phyloP scores from a whole-genome alignment of 2,113 vertebrate genomes.

The Brachyhypopomus gauderio region DNA sequence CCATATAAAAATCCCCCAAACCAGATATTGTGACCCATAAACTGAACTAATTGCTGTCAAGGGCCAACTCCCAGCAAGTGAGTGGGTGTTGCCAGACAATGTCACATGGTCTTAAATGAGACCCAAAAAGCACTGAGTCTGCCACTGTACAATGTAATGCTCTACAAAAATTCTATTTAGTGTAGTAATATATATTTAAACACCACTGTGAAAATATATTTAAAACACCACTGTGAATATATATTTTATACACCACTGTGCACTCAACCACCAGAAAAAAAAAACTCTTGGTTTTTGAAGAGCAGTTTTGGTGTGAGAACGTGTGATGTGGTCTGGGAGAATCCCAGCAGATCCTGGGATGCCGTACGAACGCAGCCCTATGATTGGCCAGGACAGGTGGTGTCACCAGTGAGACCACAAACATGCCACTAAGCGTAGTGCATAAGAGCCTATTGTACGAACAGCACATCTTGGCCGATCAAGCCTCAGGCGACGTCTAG shows the following conservation, averaged over 20 bases:
- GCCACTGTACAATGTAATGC: neutral
- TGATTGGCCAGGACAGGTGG: neutral
- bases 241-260: no score
- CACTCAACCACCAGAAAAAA: neutral
- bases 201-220: no score
- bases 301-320: neutral
- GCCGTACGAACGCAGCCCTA: conserved; percentile 1
- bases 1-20: neutral
- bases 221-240: no score
- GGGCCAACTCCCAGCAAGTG: conserved; percentile 5
- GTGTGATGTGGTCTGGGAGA: neutral
- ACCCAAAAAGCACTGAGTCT: conserved; percentile 2
- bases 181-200: no score
- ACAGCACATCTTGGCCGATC: neutral
- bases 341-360: neutral
- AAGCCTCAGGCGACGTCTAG: neutral
- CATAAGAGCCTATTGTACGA: neutral
- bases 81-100: neutral
- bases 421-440: conserved; percentile 10
- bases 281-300: neutral
- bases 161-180: neutral
- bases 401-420: conserved; percentile 2
- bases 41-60: conserved; percentile 17
- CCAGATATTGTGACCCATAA: neutral
- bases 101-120: conserved; percentile 24